Percentiles rank a stretch among this genome's conserved stretches.
phyloP scores from a whole-genome alignment of 2,113 vertebrate genomes.

The Elgaria multicarinata region DNA sequence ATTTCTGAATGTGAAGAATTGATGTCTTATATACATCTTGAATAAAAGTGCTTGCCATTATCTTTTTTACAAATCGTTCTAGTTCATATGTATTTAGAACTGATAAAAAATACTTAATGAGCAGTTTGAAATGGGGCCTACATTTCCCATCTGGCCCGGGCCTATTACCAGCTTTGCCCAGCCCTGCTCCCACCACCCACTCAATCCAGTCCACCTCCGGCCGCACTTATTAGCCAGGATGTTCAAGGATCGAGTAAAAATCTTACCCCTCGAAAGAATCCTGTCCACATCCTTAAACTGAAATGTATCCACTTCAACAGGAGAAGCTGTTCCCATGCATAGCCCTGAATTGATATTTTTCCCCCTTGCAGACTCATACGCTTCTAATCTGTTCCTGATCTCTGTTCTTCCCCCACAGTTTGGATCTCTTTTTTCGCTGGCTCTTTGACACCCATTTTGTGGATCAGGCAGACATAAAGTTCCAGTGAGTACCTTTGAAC shows the following conservation, averaged over 20 bases:
- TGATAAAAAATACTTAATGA: too few relatives aligned
- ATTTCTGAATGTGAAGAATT: too few relatives aligned
- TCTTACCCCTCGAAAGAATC: background rate
- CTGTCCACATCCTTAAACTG: background rate
- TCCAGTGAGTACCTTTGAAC: constrained; percentile 86
- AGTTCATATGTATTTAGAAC: too few relatives aligned
- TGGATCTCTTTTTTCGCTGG: constrained; percentile 95
- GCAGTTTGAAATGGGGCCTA: too few relatives aligned
- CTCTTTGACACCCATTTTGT: constrained; percentile 92
- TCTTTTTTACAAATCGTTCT: too few relatives aligned
- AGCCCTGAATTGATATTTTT: accelerated
- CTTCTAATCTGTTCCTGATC: constrained; percentile 39
- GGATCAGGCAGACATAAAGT: constrained; percentile 87
- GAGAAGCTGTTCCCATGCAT: background rate
- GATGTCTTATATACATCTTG: too few relatives aligned
- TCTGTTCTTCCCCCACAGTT: constrained; percentile 70
- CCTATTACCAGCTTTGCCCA: too few relatives aligned
- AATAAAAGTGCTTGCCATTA: too few relatives aligned
- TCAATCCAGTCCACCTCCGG: background rate
- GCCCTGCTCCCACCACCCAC: too few relatives aligned
- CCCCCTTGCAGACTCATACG: background rate
- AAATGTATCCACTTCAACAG: background rate
- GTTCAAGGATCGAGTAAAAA: background rate
- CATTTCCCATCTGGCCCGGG: too few relatives aligned
- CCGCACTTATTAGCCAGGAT: background rate